Evolutionary conservation across 1,140 invertebrate genomes (phyloP).

Genomic region (Pemphigus obesinymphae): DNA sequence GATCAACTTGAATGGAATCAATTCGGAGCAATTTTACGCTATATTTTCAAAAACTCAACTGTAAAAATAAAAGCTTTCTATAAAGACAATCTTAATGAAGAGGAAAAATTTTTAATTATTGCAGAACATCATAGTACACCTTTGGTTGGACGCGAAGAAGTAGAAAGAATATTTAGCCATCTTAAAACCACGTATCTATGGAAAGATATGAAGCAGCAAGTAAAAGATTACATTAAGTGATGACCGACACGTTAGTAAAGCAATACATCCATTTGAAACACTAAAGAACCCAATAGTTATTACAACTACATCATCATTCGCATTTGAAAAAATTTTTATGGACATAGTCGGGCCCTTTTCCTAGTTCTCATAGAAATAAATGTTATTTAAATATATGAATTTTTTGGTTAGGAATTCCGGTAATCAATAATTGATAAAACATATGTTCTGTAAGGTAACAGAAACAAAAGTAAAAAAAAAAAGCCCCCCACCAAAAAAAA

Average conservation of each 20-base stretch:
- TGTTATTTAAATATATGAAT: no score
- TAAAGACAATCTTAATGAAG: not conserved
- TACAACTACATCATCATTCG: not conserved
- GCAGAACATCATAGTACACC: constrained; percentile 31
- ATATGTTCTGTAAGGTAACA: no score
- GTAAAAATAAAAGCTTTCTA: not conserved
- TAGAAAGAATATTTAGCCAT: not conserved
- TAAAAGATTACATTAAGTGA: constrained; percentile 35
- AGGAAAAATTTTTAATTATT: not conserved
- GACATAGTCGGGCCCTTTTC: constrained; percentile 49
- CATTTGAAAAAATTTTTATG: constrained; percentile 41
- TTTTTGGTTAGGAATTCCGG: no score
- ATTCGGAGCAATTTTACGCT: no score
- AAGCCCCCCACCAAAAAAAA: no score
- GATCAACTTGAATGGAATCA: no score
- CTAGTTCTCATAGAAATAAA: constrained; percentile 45
- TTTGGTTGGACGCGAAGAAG: constrained; percentile 19
- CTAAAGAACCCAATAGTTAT: constrained; percentile 44
- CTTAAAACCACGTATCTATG: constrained; percentile 10
- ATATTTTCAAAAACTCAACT: no score
- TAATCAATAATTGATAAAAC: no score
- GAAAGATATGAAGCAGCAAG: constrained; percentile 38
- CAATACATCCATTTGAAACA: constrained; percentile 29
- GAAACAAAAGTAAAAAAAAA: no score
- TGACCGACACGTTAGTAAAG: no score